These are phyloP conservation scores for Sarcophaga carnaria DNA, from an alignment of 2,888 invertebrate genomes.

Conservation along the genomic window DNA sequence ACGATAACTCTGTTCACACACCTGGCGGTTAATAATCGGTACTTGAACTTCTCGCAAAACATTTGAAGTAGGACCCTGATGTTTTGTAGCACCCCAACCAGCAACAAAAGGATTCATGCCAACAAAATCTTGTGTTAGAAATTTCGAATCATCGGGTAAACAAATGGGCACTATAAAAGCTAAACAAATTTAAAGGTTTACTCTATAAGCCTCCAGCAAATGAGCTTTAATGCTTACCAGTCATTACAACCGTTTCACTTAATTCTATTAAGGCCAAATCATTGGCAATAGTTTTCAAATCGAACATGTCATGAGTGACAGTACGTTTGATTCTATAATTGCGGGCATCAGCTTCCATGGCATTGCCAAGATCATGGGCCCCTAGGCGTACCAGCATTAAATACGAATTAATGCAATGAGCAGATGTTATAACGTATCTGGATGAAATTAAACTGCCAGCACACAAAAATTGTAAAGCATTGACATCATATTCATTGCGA, in stretches of 20 bases:
- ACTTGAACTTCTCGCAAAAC: constrained; percentile 83
- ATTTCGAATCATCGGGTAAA: constrained; percentile 84
- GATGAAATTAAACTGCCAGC: constrained; percentile 88
- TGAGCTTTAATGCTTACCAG: constrained; percentile 72
- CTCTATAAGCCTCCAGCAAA: background rate
- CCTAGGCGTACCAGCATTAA: constrained; percentile 87
- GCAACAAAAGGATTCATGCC: constrained; percentile 87
- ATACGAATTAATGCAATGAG: constrained; percentile 81
- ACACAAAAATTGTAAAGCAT: constrained; percentile 85
- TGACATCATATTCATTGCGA: constrained; percentile 80
- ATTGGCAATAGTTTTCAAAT: constrained; percentile 85
- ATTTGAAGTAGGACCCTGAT: constrained; percentile 77
- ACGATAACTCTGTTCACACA: constrained; percentile 81
- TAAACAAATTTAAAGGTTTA: background rate
- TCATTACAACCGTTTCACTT: constrained; percentile 74
- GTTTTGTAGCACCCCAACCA: constrained; percentile 89
- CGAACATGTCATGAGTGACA: constrained; percentile 87
- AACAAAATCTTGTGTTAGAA: constrained; percentile 76
- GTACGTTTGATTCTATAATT: constrained; percentile 85
- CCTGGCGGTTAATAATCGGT: constrained; percentile 79
- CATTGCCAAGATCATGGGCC: constrained; percentile 86
- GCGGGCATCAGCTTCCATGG: constrained; percentile 84
- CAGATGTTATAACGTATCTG: constrained; percentile 88
- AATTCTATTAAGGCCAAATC: constrained; percentile 91
- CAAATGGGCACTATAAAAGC: constrained; percentile 89